These are phyloP conservation scores for Drosophila villosipedis DNA, from an alignment of 2,888 invertebrate genomes.

Conservation along the genomic window DNA sequence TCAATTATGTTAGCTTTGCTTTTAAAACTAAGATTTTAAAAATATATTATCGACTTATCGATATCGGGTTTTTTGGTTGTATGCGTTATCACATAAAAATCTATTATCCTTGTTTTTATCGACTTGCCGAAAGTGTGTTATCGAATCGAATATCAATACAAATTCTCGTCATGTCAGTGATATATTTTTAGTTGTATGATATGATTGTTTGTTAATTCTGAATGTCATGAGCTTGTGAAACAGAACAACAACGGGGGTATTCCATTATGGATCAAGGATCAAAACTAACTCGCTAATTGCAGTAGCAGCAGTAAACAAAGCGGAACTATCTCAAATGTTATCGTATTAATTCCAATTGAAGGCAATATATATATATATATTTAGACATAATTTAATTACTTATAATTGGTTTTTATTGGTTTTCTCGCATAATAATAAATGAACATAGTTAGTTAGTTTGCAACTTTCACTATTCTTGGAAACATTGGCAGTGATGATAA, in stretches of 20 bases:
- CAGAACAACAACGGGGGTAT: conserved; percentile 20
- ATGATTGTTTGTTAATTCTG: conserved; percentile 61
- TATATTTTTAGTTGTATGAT: conserved; percentile 61
- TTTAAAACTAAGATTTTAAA: background rate
- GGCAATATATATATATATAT: conserved; percentile 1
- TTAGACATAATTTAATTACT: conserved; percentile 12
- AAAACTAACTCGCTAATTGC: background rate
- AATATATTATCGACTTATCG: conserved; percentile 43
- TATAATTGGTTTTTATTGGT: conserved; percentile 17
- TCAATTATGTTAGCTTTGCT: background rate
- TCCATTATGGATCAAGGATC: conserved; percentile 14
- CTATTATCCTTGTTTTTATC: background rate
- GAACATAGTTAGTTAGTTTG: conserved; percentile 16
- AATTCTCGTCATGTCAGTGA: conserved; percentile 34
- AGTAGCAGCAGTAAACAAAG: conserved; percentile 10
- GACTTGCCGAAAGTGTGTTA: background rate
- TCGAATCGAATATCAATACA: background rate
- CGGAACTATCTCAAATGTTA: conserved; percentile 12
- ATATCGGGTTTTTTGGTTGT: background rate
- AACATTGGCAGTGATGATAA: conserved; percentile 55
- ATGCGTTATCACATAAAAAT: background rate
- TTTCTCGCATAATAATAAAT: conserved; percentile 14
- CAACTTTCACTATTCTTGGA: conserved; percentile 14
- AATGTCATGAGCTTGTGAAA: conserved; percentile 55
- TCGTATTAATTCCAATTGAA: conserved; percentile 5